Conservation (phyloP, 2,888 invertebrate species). For the Atherix ibis region DNA sequence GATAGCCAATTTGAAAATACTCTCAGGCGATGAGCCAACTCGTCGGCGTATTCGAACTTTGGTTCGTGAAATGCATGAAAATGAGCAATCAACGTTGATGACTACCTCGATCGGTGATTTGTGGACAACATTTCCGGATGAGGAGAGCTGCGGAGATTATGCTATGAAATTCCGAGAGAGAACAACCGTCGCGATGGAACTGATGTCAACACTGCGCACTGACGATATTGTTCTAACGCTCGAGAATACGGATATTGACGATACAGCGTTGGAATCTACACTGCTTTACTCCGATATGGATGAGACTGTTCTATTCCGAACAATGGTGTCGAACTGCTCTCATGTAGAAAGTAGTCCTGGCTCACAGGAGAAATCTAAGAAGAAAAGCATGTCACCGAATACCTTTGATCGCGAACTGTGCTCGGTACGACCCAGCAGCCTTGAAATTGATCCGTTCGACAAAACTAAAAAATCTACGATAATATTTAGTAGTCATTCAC, state of each 20-base stretch:
- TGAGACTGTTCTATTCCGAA: constrained; percentile 28
- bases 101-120: constrained; percentile 19
- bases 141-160: constrained; percentile 18
- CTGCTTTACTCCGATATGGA: constrained; percentile 25
- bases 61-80: constrained; percentile 18
- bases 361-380: too few relatives aligned
- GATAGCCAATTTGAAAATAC: constrained; percentile 34
- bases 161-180: constrained; percentile 23
- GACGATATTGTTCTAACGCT: constrained; percentile 27
- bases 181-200: constrained; percentile 20
- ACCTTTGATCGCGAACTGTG: constrained; percentile 22
- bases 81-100: constrained; percentile 20
- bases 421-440: constrained; percentile 20
- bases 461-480: constrained; percentile 11
- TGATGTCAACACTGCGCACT: constrained; percentile 21
- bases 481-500: constrained; percentile 18
- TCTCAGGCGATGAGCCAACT: constrained; percentile 37
- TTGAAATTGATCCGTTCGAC: constrained; percentile 15
- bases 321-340: constrained; percentile 14
- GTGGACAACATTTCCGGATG: constrained; percentile 21
- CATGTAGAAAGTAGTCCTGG: background rate
- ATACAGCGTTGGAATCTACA: constrained; percentile 19
- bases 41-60: constrained; percentile 28
- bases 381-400: too few relatives aligned
- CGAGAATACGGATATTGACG: constrained; percentile 25